A percentile compares a stretch with the other conserved stretches of the same genome.
phyloP scores from a whole-genome alignment of 2,888 invertebrate genomes.

The Patella caerulea region DNA sequence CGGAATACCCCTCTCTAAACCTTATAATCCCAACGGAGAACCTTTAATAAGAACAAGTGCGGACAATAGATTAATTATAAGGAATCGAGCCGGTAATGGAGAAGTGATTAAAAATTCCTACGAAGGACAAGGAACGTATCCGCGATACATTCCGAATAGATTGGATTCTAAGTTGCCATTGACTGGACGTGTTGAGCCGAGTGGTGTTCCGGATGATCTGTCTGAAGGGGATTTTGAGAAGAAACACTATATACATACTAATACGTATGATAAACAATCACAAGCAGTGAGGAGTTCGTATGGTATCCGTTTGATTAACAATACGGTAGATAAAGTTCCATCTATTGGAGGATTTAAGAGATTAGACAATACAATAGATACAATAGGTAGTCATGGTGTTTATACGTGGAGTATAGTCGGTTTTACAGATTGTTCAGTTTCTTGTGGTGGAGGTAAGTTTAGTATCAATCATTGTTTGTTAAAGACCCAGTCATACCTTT shows the following conservation, averaged over 20 bases:
- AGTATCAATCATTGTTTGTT: too few relatives aligned
- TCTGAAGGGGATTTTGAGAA: too few relatives aligned
- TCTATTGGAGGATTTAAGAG: not conserved
- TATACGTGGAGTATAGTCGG: constrained; percentile 83
- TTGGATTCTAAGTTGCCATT: not conserved
- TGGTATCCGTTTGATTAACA: not conserved
- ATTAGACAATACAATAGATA: constrained; percentile 32
- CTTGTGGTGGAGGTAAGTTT: constrained; percentile 44
- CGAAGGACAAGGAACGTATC: not conserved
- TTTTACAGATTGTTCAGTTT: constrained; percentile 82
- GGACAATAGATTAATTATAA: not conserved
- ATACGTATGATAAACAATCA: too few relatives aligned
- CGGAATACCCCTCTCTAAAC: not conserved
- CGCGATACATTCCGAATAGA: not conserved
- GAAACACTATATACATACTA: too few relatives aligned
- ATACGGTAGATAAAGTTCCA: not conserved
- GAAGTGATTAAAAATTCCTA: not conserved
- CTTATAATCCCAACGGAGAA: not conserved
- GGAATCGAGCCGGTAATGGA: not conserved
- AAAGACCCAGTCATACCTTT: too few relatives aligned
- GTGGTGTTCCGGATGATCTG: not conserved
- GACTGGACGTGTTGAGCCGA: not conserved
- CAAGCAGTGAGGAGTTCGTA: constrained; percentile 4
- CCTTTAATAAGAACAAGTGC: constrained; percentile 4
- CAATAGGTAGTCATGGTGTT: constrained; percentile 36